phyloP scores from a whole-genome alignment of 2,113 vertebrate species.

The Hemiprocne comata region DNA sequence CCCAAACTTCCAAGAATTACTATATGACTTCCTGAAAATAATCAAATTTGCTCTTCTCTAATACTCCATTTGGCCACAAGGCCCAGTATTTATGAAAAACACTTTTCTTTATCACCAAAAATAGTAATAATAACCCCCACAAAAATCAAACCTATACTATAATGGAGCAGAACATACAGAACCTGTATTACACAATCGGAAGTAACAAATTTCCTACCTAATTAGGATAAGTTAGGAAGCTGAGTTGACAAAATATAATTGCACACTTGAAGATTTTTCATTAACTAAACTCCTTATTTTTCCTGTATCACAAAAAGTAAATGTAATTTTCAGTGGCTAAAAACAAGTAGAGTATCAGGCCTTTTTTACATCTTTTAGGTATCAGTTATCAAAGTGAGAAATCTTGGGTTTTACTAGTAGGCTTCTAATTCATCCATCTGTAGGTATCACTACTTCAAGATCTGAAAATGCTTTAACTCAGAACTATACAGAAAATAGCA shows the following conservation, averaged over 20 bases:
- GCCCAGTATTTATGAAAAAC: neutral
- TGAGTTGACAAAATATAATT: neutral
- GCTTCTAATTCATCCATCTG: neutral
- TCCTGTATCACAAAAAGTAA: rapidly evolving
- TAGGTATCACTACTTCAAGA: neutral
- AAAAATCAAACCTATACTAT: neutral
- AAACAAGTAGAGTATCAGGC: neutral
- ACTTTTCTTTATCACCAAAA: neutral
- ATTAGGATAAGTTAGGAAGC: neutral
- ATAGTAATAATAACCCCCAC: neutral
- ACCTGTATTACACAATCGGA: neutral
- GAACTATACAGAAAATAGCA: neutral
- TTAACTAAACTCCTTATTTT: neutral
- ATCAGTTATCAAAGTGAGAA: neutral
- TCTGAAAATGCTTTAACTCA: neutral
- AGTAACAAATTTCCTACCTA: neutral
- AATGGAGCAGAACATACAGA: neutral
- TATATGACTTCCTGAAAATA: neutral
- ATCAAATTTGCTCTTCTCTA: neutral
- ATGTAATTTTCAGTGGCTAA: neutral
- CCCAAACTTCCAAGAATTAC: neutral
- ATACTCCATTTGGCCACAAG: neutral
- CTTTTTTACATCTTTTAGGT: neutral
- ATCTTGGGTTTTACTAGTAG: neutral
- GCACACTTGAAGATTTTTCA: neutral